Conservation (phyloP, 1,140 invertebrate species). For the Lepidurus couesii region DNA sequence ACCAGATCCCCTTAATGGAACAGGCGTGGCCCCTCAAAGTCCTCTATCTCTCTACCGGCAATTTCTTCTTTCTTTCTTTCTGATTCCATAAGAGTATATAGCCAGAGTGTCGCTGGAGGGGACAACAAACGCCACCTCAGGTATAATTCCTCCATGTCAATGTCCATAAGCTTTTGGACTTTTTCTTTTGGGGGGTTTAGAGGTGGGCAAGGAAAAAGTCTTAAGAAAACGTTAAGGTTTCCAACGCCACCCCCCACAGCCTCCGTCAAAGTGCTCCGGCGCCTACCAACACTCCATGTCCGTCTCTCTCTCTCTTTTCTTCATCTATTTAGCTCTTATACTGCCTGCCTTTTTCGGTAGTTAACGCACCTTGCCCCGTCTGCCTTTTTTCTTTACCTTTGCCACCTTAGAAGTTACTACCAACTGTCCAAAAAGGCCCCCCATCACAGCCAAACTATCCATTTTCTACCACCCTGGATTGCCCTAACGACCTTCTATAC, state of each 20-base stretch:
- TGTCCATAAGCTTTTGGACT: conserved; percentile 2
- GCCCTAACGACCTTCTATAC: conserved; percentile 14
- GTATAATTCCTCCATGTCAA: not conserved
- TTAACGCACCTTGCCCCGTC: not conserved
- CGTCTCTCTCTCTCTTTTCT: not conserved
- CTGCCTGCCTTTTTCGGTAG: too few relatives aligned
- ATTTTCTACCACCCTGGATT: conserved; percentile 11
- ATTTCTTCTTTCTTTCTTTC: not conserved
- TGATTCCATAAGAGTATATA: not conserved
- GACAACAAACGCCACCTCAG: not conserved
- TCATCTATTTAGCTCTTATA: too few relatives aligned
- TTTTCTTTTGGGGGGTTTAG: too few relatives aligned
- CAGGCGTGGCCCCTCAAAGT: not conserved
- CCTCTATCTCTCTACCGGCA: not conserved
- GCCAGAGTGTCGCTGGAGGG: not conserved
- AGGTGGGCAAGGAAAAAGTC: not conserved
- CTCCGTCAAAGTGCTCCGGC: conserved; percentile 17
- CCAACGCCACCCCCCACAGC: conserved; percentile 5
- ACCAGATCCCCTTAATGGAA: not conserved
- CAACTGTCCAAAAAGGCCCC: not conserved
- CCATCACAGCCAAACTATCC: not conserved
- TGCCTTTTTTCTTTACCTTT: not conserved
- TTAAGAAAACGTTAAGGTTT: not conserved
- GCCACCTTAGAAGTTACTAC: conserved; percentile 18
- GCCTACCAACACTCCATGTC: not conserved